Evolutionary conservation across 2,113 vertebrate genomes (phyloP).

Genomic region (Alouatta palliata): DNA sequence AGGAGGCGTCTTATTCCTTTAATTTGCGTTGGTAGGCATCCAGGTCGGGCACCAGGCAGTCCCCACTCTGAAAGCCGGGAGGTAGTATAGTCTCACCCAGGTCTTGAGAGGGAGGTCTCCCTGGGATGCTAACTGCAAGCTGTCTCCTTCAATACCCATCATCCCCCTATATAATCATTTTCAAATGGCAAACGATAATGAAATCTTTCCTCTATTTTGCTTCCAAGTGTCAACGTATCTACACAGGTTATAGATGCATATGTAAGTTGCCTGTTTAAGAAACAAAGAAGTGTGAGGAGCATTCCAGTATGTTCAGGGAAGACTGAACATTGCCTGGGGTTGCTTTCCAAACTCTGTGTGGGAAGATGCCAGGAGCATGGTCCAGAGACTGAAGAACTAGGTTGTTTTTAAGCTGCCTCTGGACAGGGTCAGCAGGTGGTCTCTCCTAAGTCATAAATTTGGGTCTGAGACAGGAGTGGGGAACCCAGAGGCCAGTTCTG

Average conservation of each 20-base stretch:
- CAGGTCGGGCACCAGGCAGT: constrained; percentile 46
- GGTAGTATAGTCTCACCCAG: constrained; percentile 26
- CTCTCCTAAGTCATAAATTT: not conserved
- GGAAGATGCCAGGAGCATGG: not conserved
- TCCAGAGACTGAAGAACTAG: not conserved
- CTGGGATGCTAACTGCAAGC: not conserved
- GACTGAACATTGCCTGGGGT: not conserved
- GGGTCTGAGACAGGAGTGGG: not conserved
- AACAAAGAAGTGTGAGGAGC: not conserved
- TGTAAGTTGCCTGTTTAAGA: constrained; percentile 17
- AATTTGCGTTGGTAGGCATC: constrained; percentile 39
- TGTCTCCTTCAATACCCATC: constrained; percentile 15
- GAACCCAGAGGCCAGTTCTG: not conserved
- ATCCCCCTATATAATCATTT: constrained; percentile 53
- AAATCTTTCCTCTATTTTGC: constrained; percentile 62
- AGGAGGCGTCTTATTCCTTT: constrained; percentile 46
- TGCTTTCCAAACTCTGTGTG: not conserved
- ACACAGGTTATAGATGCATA: not conserved
- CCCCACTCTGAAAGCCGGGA: not conserved
- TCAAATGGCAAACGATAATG: constrained; percentile 65
- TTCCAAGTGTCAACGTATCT: constrained; percentile 54
- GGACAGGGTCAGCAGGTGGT: not conserved
- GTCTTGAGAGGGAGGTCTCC: constrained; percentile 43
- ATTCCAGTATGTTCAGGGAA: not conserved
- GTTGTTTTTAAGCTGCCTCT: not conserved